A percentile compares a stretch with the other conserved stretches of the same genome.
Conservation (phyloP, 2,113 vertebrate species). For the Dromiciops gliroides region DNA sequence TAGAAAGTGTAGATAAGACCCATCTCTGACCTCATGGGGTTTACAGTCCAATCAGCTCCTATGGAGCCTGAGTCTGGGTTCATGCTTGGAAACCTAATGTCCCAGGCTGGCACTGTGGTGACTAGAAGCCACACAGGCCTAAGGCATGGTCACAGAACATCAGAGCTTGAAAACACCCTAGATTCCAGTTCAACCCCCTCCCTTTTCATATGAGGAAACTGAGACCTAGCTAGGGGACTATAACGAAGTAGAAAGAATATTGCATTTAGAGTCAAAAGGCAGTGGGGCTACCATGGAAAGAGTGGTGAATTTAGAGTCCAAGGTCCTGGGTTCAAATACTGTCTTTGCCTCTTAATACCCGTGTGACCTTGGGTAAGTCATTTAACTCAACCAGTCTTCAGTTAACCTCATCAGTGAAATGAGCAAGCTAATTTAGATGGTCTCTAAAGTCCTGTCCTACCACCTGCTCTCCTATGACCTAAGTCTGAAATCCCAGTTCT, state of each 20-base stretch:
- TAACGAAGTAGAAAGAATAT: not conserved
- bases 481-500: not conserved
- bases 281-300: not conserved
- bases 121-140: not conserved
- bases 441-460: not conserved
- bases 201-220: not conserved
- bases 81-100: slow-evolving; percentile 37
- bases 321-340: not conserved
- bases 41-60: not conserved
- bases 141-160: not conserved
- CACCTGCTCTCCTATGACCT: not conserved
- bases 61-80: not conserved
- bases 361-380: not conserved
- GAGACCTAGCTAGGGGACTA: not conserved
- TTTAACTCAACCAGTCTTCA: not conserved
- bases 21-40: not conserved
- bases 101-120: not conserved
- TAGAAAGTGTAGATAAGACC: not conserved
- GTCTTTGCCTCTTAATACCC: not conserved
- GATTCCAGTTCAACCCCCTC: not conserved
- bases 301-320: not conserved
- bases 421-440: not conserved
- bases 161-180: not conserved
- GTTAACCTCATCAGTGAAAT: not conserved
- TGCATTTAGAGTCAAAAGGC: not conserved